Evolutionary conservation across 2,888 invertebrate genomes (phyloP), one percentile per base, ranked within the genome.

Genomic region (Mythimna loreyi): DNA sequence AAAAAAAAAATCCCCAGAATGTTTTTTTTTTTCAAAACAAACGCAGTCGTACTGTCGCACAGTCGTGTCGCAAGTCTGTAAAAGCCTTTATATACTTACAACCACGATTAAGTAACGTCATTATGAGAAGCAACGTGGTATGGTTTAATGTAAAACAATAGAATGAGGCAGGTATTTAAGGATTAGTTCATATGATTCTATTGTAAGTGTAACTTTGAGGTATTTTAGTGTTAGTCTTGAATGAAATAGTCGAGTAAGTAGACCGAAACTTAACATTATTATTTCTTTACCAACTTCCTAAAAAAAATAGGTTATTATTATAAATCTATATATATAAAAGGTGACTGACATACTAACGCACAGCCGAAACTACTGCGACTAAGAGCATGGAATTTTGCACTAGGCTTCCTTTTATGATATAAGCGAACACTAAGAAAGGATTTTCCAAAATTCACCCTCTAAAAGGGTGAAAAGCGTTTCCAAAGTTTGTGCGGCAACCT

Each of bases 21-120:
- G 3, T 1, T 40, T 40, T 40, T 16, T 1, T 40, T 40, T 40
- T 16, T 40, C 16, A 53, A 16, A 1, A 16, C 23, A 30, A 1
- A 5, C 6, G n/a, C 6, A 30, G 53, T 13, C 53, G 30, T 30
- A 11, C 5, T 21, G 53, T 53, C 30, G 21, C 30, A 11, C 6
- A 11, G 53, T 53, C 53, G n/a, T 30, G 13, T 21, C 30, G 13
- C 13, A 9, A 13, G 21, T 53, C 30, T 53, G 30, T 7, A 2
- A 6, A 13, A 21, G 21, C n/a, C 53, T 33, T 55, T 33, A 63
- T 47, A 50, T 63, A 60, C n/a, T n/a, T n/a, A n/a, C 58, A 73
- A 73, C 19, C 33, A 40, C 49, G 56, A 63, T 75, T 80, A 80
- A 65, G 80, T 80, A 78, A 80, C 50, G 16, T 67, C 11, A 43